These are phyloP conservation scores for Drosophila buzzatii DNA, from an alignment of 2,888 invertebrate genomes.

Conservation along the genomic window DNA sequence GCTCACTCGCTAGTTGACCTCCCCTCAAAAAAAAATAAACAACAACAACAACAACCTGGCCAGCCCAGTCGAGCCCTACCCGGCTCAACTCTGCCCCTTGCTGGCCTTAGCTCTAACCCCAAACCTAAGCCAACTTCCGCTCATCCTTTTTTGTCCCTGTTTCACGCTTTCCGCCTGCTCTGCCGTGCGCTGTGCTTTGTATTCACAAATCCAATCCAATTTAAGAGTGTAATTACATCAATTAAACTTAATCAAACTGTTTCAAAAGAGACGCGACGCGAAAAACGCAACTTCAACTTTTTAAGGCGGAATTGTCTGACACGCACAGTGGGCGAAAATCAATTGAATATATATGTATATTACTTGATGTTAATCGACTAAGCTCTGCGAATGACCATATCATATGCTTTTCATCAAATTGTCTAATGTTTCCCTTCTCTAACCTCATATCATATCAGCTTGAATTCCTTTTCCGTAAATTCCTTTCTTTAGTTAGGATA, in stretches of 20 bases:
- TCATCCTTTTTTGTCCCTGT: neutral
- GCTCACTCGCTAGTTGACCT: neutral
- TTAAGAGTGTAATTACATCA: conserved; percentile 80
- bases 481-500: too few relatives aligned
- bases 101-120: neutral
- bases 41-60: neutral
- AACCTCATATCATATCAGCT: too few relatives aligned
- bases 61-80: too few relatives aligned
- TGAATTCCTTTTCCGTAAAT: too few relatives aligned
- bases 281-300: conserved; percentile 63
- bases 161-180: neutral
- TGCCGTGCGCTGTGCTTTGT: conserved; percentile 50
- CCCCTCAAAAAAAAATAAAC: neutral
- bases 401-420: too few relatives aligned
- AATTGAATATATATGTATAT: neutral
- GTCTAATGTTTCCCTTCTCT: too few relatives aligned
- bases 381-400: too few relatives aligned
- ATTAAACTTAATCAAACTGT: conserved; percentile 82
- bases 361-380: neutral
- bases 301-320: conserved; percentile 34
- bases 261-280: conserved; percentile 66
- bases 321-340: conserved; percentile 35
- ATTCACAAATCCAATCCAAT: conserved; percentile 79
- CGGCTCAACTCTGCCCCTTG: too few relatives aligned
- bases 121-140: conserved; percentile 8